Conservation (phyloP, 2,888 invertebrate species). For the Nymphalis c-album region DNA sequence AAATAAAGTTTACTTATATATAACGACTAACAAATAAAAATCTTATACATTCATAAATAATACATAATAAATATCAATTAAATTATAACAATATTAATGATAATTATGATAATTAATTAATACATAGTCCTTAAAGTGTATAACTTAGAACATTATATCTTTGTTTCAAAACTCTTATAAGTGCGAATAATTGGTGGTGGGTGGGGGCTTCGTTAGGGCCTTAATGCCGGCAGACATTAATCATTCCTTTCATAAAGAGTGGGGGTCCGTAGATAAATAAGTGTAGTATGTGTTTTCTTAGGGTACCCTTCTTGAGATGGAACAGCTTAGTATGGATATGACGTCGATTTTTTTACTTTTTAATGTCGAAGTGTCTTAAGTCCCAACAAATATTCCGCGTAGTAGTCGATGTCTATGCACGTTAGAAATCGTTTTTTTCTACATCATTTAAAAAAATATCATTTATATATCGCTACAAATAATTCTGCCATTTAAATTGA, state of each 20-base stretch:
- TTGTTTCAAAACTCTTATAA: conserved; percentile 76
- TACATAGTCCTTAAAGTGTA: not conserved
- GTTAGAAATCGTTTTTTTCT: no score
- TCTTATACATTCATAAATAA: no score
- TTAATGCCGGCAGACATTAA: conserved; percentile 81
- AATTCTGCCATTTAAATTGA: no score
- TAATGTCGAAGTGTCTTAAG: not conserved
- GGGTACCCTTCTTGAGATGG: conserved; percentile 75
- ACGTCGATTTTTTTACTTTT: conserved; percentile 11
- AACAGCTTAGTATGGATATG: conserved; percentile 52
- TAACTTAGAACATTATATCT: conserved; percentile 42
- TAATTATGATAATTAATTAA: not conserved
- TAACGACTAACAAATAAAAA: no score
- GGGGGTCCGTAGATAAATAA: conserved; percentile 80
- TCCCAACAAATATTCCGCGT: no score
- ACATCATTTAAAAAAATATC: no score
- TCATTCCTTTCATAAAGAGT: conserved; percentile 82
- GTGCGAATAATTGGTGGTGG: conserved; percentile 72
- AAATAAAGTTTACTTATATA: no score
- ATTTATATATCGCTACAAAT: no score
- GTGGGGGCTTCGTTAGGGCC: conserved; percentile 69
- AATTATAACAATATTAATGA: not conserved
- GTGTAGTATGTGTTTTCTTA: conserved; percentile 82
- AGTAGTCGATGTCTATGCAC: no score
- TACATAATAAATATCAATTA: not conserved